Base-by-base conservation (phyloP, 1,140 invertebrate species). In the Liolophura sinensis region DNA sequence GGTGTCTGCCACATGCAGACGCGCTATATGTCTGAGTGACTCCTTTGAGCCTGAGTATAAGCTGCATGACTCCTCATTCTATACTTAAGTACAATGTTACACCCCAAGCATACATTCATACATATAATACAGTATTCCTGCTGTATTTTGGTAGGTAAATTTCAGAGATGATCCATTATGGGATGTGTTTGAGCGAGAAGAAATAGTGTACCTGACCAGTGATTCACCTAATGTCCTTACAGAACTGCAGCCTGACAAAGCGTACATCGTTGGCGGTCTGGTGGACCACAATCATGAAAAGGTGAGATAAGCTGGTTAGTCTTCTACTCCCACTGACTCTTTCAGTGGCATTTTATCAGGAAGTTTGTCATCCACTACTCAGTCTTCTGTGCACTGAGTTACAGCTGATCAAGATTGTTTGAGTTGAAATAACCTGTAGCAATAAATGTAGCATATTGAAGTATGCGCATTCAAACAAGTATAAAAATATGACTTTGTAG, bases 231-330 rank as follows among this genome's bases (percentile, higher is more conserved):
- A 95, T 87, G 84, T 95, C 4, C 88, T 99, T 62, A 87, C 90
- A 61, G 83, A 86, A 58, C 85, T 98, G 67, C 89, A 94, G 71
- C 87, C 92, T 18, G 87, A 90, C 65, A 92, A 91, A 82, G 89
- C 91, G 52, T 98, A 98, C 78, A 89, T 99, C 51, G 99, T 99
- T 84, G 97, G 97, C 54, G 97, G 96, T 59, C 85, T 99, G 20
- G 95, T 99, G 0, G 97, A 99, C 86, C 97, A 99, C 81, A 99
- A 99, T 87, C 88, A 90, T 72, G 91, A 97, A 73, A 98, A 98
- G 87, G 93, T 93, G 82, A 78, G 49, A 55, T 52, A 48, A 20
- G 51, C 51, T 40, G 31, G 3, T 3, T 40, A 40, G 9, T 40
- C 31, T 40, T 40, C 3, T 40, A 40, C 31, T 40, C 31, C 31